Percentiles rank a stretch among this genome's conserved stretches.
These are phyloP conservation scores for Lagopus muta DNA, from an alignment of 2,113 vertebrate species.

Conservation along the genomic window DNA sequence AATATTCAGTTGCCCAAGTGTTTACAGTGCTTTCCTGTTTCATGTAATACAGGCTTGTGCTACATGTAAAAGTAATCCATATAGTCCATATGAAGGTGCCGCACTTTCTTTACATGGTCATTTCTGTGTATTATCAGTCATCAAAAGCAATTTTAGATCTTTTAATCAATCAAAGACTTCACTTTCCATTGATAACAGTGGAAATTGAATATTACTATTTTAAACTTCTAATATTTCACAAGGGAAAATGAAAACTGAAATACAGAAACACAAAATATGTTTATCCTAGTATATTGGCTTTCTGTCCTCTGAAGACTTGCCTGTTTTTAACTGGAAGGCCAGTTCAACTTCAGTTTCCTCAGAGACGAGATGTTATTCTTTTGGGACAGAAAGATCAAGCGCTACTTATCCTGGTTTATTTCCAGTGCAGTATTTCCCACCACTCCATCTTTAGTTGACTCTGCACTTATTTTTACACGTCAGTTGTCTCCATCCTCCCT, in stretches of 20 bases:
- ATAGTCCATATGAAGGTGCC: background rate
- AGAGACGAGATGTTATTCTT: background rate
- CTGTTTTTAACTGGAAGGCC: background rate
- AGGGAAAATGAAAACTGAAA: background rate
- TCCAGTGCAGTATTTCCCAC: conserved; percentile 26
- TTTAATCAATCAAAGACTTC: background rate
- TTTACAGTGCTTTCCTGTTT: background rate
- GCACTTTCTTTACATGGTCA: background rate
- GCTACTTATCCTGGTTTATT: conserved; percentile 48
- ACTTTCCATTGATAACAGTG: background rate
- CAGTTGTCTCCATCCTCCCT: conserved; percentile 21
- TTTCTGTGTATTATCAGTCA: background rate
- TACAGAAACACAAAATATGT: background rate
- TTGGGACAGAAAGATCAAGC: background rate
- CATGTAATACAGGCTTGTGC: background rate
- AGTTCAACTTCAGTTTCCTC: background rate
- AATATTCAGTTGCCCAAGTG: background rate
- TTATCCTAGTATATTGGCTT: background rate
- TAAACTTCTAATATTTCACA: background rate
- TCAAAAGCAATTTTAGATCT: background rate
- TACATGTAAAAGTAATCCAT: background rate
- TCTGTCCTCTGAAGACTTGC: background rate
- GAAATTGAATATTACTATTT: background rate
- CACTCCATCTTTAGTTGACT: conserved; percentile 15
- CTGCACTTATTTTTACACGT: conserved; percentile 19